Conservation (phyloP, 2,888 invertebrate genomes). For the Emesis russula region DNA sequence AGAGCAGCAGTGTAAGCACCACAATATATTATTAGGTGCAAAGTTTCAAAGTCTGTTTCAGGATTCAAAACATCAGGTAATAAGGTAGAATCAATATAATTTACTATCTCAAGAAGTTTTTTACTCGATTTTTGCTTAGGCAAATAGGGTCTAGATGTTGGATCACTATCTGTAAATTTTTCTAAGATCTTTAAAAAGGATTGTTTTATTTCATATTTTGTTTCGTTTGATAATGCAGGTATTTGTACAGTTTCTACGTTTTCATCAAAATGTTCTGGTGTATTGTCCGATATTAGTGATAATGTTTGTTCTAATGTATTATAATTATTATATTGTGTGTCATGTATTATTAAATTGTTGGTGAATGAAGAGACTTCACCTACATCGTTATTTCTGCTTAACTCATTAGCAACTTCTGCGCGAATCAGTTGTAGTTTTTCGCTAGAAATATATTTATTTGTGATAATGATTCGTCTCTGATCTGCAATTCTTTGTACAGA, state of each 20-base stretch:
- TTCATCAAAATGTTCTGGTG: too few species aligned
- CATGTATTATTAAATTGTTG: too few species aligned
- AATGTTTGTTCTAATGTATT: too few species aligned
- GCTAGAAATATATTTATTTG: too few species aligned
- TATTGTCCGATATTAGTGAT: too few species aligned
- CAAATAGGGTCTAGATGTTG: slow-evolving; percentile 37
- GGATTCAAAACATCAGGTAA: slow-evolving; percentile 18
- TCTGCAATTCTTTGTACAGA: too few species aligned
- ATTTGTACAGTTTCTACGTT: too few species aligned
- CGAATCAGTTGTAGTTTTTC: too few species aligned
- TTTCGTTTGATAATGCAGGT: too few species aligned
- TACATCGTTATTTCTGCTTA: neutral
- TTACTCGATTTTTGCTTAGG: slow-evolving; percentile 46
- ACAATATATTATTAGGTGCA: slow-evolving; percentile 45
- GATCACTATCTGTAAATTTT: neutral
- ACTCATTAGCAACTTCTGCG: neutral
- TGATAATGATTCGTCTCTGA: too few species aligned
- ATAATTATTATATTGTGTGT: too few species aligned
- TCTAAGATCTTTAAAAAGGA: neutral
- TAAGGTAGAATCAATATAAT: slow-evolving; percentile 42
- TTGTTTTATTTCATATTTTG: neutral
- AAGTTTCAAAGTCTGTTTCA: slow-evolving; percentile 36
- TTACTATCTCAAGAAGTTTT: slow-evolving; percentile 11
- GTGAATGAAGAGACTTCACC: too few species aligned
- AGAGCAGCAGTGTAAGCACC: slow-evolving; percentile 34